Conservation (phyloP, 2,888 invertebrate genomes). For the Lepidochrysops patricia region DNA sequence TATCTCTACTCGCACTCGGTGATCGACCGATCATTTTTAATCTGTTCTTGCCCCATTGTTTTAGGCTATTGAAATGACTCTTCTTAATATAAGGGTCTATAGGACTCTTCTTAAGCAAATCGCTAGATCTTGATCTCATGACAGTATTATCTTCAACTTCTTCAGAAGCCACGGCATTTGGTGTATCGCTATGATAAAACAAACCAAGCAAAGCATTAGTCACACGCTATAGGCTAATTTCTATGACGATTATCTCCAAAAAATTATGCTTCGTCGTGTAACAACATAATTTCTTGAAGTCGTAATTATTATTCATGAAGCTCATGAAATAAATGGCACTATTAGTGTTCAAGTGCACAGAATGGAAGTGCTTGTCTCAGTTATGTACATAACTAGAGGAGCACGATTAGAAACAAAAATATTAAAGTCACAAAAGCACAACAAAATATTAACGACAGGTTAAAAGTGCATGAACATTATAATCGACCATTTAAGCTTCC, state of each 20-base stretch:
- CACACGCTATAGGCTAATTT: slow-evolving; percentile 68
- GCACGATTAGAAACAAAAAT: slow-evolving; percentile 59
- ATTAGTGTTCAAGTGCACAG: slow-evolving; percentile 70
- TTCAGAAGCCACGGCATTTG: slow-evolving; percentile 69
- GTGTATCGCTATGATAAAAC: slow-evolving; percentile 71
- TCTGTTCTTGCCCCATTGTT: slow-evolving; percentile 89
- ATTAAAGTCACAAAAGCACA: slow-evolving; percentile 67
- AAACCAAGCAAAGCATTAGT: slow-evolving; percentile 76
- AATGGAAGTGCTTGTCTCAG: slow-evolving; percentile 47
- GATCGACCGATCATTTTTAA: slow-evolving; percentile 82
- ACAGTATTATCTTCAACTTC: slow-evolving; percentile 71
- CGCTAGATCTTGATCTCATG: slow-evolving; percentile 83
- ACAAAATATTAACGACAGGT: slow-evolving; percentile 57
- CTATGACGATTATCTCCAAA: slow-evolving; percentile 51
- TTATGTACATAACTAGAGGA: slow-evolving; percentile 40
- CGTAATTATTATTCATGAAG: slow-evolving; percentile 66
- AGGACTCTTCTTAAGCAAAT: slow-evolving; percentile 81
- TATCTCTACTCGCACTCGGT: slow-evolving; percentile 72
- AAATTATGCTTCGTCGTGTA: slow-evolving; percentile 61
- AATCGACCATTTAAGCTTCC: slow-evolving; percentile 53
- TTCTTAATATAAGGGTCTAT: slow-evolving; percentile 70
- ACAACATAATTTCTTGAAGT: slow-evolving; percentile 54
- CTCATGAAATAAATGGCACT: slow-evolving; percentile 67
- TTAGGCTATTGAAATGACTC: slow-evolving; percentile 85
- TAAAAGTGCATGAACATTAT: slow-evolving; percentile 60